Evolutionary conservation across 2,888 invertebrate species (phyloP).

Genomic region (Aphidoletes aphidimyza): DNA sequence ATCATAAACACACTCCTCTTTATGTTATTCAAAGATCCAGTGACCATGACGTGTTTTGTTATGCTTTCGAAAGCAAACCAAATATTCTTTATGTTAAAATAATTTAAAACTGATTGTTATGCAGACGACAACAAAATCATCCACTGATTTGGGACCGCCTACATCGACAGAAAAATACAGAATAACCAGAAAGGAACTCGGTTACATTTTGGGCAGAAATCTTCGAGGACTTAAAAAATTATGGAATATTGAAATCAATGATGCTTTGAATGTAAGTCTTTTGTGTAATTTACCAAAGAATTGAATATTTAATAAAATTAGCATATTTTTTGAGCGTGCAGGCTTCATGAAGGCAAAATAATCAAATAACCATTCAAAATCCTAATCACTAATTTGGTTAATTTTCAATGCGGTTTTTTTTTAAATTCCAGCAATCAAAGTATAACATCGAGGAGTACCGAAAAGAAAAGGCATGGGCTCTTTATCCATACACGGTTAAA

Average conservation of each 20-base stretch:
- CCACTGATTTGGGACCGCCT: constrained; percentile 54
- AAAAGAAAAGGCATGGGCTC: constrained; percentile 63
- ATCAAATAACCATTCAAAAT: too few species aligned
- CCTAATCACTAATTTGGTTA: too few species aligned
- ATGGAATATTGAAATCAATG: constrained; percentile 63
- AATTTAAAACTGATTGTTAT: background rate
- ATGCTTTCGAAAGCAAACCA: constrained; percentile 21
- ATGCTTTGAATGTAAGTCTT: constrained; percentile 64
- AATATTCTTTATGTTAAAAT: background rate
- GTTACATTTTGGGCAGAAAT: constrained; percentile 64
- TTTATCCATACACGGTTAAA: constrained; percentile 55
- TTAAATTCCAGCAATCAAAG: constrained; percentile 62
- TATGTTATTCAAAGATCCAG: background rate
- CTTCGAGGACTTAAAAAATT: constrained; percentile 64
- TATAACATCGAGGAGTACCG: constrained; percentile 64
- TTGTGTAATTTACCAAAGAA: background rate
- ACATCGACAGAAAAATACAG: constrained; percentile 64
- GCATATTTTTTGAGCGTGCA: too few species aligned
- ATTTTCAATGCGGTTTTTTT: background rate
- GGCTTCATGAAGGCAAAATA: too few species aligned
- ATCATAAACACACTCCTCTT: background rate
- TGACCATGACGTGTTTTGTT: background rate
- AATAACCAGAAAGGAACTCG: constrained; percentile 65
- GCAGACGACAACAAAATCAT: constrained; percentile 37
- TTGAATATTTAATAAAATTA: too few species aligned